Conservation (phyloP, 2,888 invertebrate genomes). For the Lapara coniferarum region DNA sequence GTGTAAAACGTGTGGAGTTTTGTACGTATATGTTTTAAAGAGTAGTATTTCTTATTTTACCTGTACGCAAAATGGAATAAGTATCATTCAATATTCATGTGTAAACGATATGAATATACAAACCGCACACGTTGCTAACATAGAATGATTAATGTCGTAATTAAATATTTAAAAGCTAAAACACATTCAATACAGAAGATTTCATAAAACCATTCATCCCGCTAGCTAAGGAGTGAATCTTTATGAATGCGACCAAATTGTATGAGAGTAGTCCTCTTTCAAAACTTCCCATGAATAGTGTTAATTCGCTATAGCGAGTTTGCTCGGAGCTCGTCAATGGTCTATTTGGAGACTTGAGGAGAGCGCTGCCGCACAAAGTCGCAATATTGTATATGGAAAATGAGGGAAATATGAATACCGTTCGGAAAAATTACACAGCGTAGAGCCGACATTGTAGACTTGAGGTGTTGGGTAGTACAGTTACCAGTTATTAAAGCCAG, state of each 20-base stretch:
- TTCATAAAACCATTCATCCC: conserved; percentile 78
- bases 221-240: conserved; percentile 80
- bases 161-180: conserved; percentile 54
- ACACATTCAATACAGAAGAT: conserved; percentile 69
- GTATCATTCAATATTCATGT: too few relatives aligned
- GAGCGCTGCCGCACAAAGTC: conserved; percentile 68
- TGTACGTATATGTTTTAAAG: neutral
- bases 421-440: conserved; percentile 40
- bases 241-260: conserved; percentile 84
- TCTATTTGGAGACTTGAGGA: conserved; percentile 79
- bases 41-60: neutral
- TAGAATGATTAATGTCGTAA: conserved; percentile 42
- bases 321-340: conserved; percentile 80
- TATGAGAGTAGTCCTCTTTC: conserved; percentile 83
- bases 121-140: neutral
- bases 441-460: conserved; percentile 23
- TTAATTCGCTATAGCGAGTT: conserved; percentile 83
- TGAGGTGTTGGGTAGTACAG: neutral
- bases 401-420: conserved; percentile 77
- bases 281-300: conserved; percentile 83
- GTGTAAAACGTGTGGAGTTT: neutral
- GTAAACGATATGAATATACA: neutral
- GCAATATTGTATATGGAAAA: conserved; percentile 81
- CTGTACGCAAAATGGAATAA: too few relatives aligned
- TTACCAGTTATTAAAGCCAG: neutral